A percentile compares a stretch with the other conserved stretches of the same genome.
These are phyloP conservation scores for Picathartes gymnocephalus DNA, from an alignment of 2,113 vertebrate species.

Conservation along the genomic window DNA sequence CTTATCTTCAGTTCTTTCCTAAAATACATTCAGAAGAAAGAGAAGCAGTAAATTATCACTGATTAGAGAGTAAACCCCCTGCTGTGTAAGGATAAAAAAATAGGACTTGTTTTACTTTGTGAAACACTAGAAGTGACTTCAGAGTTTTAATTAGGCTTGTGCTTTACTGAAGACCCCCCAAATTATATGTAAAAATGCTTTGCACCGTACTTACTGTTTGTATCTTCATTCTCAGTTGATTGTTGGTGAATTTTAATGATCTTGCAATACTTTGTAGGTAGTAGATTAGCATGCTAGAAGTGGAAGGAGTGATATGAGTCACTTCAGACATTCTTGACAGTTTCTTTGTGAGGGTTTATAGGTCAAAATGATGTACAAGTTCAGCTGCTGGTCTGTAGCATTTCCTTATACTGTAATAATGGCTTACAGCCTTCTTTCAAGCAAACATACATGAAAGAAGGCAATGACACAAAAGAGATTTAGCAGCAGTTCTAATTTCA, in stretches of 20 bases:
- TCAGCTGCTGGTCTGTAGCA: not conserved
- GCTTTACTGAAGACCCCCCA: not conserved
- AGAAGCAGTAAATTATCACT: not conserved
- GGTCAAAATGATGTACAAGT: not conserved
- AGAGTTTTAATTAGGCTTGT: not conserved
- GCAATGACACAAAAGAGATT: not conserved
- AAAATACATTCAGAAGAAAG: not conserved
- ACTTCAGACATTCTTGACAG: not conserved
- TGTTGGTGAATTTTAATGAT: constrained; percentile 96
- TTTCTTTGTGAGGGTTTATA: not conserved
- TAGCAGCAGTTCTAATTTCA: not conserved
- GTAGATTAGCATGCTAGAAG: constrained; percentile 93
- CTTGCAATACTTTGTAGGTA: constrained; percentile 96
- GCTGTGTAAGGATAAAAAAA: not conserved
- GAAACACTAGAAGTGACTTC: not conserved
- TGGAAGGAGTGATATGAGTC: not conserved
- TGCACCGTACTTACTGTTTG: constrained; percentile 81
- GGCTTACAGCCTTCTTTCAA: not conserved
- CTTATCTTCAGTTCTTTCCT: constrained; percentile 95
- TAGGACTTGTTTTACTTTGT: not conserved
- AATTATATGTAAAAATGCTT: not conserved
- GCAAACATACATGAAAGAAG: not conserved
- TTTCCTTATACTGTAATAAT: not conserved
- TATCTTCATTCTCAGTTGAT: constrained; percentile 90
- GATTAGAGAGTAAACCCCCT: not conserved